A percentile compares a stretch with the other conserved stretches of the same genome.
Evolutionary conservation across 2,113 vertebrate genomes (phyloP).

Genomic region (Crocuta crocuta): DNA sequence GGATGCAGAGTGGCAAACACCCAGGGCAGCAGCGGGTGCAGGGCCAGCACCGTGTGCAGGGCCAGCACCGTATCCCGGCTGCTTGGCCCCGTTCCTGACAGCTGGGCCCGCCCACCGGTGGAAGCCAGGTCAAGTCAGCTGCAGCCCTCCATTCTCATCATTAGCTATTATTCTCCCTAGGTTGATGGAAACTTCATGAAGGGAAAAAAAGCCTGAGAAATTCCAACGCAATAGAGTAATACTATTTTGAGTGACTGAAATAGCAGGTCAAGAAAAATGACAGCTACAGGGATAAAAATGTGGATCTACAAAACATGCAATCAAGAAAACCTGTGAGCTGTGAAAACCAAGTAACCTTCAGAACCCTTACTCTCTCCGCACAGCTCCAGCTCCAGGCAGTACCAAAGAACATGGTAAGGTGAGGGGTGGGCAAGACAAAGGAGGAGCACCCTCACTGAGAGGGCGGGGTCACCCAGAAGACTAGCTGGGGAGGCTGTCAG

Average conservation of each 20-base stretch:
- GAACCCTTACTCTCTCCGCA: neutral
- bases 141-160: neutral
- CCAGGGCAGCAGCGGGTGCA: neutral
- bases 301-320: slow-evolving; percentile 70
- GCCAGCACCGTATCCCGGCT: fast-evolving
- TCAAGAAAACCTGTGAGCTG: slow-evolving; percentile 75
- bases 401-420: neutral
- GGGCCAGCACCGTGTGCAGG: neutral
- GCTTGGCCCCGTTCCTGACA: fast-evolving
- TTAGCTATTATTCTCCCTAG: slow-evolving; percentile 15
- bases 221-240: slow-evolving; percentile 46
- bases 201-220: slow-evolving; percentile 39
- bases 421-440: neutral
- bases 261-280: slow-evolving; percentile 75
- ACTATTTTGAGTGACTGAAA: slow-evolving; percentile 69
- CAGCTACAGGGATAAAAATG: slow-evolving; percentile 76
- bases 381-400: neutral
- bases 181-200: slow-evolving; percentile 39
- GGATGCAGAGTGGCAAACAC: fast-evolving
- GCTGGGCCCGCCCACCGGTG: fast-evolving
- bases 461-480: neutral
- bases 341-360: slow-evolving; percentile 65
- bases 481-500: neutral
- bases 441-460: neutral
- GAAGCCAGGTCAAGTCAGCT: neutral